Evolutionary conservation across 2,888 invertebrate species (phyloP).

Genomic region (Rapana venosa): DNA sequence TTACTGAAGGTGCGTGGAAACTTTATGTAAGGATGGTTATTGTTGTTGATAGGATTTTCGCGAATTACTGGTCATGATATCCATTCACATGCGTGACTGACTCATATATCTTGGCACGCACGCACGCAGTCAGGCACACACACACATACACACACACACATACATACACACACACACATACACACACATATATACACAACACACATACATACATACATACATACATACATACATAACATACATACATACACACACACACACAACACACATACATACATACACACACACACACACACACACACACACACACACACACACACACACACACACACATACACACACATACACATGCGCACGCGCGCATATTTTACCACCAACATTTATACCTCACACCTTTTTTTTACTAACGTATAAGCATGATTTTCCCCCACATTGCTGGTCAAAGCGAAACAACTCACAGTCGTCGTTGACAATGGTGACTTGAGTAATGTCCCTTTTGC

Average conservation of each 20-base stretch:
- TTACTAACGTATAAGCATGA: background rate
- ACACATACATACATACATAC: background rate
- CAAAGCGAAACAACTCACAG: conserved; percentile 74
- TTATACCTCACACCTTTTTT: too few species aligned
- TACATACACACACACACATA: background rate
- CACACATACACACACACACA: conserved; percentile 21
- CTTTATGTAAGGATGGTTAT: too few species aligned
- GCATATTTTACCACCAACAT: background rate
- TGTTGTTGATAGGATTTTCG: too few species aligned
- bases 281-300: conserved; percentile 24
- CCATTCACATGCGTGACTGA: background rate
- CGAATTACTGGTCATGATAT: too few species aligned
- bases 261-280: background rate
- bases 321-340: conserved; percentile 1
- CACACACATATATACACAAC: background rate
- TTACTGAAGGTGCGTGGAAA: too few species aligned
- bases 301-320: background rate
- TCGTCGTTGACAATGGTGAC: conserved; percentile 82
- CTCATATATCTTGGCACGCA: background rate
- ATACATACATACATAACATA: conserved; percentile 6
- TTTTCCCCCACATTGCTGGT: background rate
- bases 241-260: conserved; percentile 18
- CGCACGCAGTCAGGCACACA: background rate
- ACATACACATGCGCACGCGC: background rate
- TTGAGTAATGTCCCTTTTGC: conserved; percentile 81